Percentiles rank a stretch among this genome's conserved stretches.
Conservation (phyloP, 2,797 vertebrate species). For the Heteromormyrus szaboi region DNA sequence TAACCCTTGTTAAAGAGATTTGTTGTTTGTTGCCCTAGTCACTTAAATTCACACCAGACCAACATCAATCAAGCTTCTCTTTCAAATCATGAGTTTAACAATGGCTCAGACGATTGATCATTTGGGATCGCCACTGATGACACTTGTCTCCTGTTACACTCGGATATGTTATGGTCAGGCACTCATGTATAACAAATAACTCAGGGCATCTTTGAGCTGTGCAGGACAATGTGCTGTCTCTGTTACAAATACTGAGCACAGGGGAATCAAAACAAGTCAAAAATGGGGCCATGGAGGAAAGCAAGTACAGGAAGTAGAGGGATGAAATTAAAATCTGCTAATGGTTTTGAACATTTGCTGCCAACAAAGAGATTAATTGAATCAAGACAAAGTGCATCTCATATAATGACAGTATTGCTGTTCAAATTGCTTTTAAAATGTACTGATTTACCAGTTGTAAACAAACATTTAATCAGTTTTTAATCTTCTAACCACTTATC, state of each 20-base stretch:
- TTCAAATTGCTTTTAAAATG: not conserved
- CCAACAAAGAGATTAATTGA: not conserved
- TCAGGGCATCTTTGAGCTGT: not conserved
- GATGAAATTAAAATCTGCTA: not conserved
- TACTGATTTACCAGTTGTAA: not conserved
- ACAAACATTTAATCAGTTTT: not conserved
- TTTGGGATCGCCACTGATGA: not conserved
- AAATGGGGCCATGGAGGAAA: not conserved
- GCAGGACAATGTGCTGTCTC: not conserved
- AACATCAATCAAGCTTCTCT: not conserved
- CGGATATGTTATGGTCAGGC: not conserved
- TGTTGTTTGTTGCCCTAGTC: not conserved
- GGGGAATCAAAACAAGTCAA: not conserved
- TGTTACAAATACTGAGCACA: not conserved
- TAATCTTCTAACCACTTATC: not conserved
- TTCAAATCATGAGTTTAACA: not conserved
- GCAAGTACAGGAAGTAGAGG: not conserved
- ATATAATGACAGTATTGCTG: not conserved
- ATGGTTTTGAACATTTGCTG: not conserved
- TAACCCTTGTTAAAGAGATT: not conserved
- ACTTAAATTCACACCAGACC: not conserved
- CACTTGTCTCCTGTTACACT: not conserved
- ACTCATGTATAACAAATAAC: not conserved
- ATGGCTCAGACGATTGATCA: not conserved
- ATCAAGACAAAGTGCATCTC: not conserved